Evolutionary conservation across 2,888 invertebrate genomes (phyloP), one percentile per base, ranked within the genome.

Genomic region (Tetragnatha montana): DNA sequence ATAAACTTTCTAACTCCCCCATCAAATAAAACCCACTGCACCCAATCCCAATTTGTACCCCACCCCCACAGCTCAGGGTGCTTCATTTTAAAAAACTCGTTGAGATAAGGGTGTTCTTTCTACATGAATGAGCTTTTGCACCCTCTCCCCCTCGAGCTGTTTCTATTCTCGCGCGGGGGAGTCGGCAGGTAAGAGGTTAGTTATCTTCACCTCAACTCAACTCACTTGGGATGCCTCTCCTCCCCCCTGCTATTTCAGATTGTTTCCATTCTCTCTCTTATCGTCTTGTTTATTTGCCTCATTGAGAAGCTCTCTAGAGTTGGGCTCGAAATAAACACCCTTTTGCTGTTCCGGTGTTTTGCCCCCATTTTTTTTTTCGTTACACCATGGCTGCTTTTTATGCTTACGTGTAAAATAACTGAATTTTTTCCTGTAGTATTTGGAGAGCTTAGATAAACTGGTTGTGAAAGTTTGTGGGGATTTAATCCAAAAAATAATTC

Each of bases 281-380:
- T 60, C 60, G 60, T 1, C 35, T 2, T 60, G 17, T 60, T 60
- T 60, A 60, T 60, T 60, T 60, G 17, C 60, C 60, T 17, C 35
- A 4, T 35, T 35, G 35, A 35, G 35, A 60, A 17, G 17, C 60
- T 17, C 60, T 60, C 60, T 4, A 60, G n/a, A n/a, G 60, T 60
- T 68, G 19, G 49, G 51, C 79, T 79, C 79, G 70, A 71, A 85
- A 85, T 85, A 79, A 85, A 79, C 76, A 21, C 75, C 35, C 35
- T 68, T 47, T 22, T 47, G 78, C 78, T 60, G 85, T 79, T 79
- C n/a, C 49, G 78, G 70, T 35, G 70, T 22, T 78, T 70, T 76
- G 70, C 76, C 85, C 85, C 35, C 2, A 4, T 35, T 35, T 35
- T 35, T 35, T 35, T 35, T 35, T n/a, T n/a, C n/a, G n/a, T n/a